phyloP scores from a whole-genome alignment of 2,888 invertebrate species.

The Cistogaster globosa region DNA sequence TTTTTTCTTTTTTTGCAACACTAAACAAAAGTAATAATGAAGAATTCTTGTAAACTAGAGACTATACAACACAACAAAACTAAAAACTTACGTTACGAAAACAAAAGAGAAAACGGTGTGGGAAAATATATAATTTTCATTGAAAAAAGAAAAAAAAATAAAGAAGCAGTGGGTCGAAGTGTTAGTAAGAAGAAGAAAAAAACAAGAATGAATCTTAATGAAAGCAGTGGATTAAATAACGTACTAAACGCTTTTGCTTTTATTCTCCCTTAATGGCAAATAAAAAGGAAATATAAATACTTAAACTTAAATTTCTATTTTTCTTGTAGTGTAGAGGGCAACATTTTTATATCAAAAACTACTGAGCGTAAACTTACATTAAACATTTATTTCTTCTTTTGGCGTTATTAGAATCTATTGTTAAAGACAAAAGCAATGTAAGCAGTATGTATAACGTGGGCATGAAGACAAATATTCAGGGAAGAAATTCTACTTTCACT shows the following conservation, averaged over 20 bases:
- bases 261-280: conserved; percentile 7
- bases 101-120: not conserved
- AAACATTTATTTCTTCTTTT: not conserved
- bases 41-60: conserved; percentile 48
- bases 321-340: not conserved
- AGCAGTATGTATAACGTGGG: not conserved
- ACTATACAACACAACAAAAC: conserved; percentile 30
- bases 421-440: conserved; percentile 12
- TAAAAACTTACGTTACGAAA: conserved; percentile 34
- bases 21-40: conserved; percentile 41
- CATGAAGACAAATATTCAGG: no score
- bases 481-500: conserved; percentile 37
- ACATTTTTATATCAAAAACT: not conserved
- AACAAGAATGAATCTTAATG: conserved; percentile 45
- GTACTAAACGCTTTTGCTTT: conserved; percentile 25
- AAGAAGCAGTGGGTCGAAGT: not conserved
- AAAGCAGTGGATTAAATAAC: conserved; percentile 32
- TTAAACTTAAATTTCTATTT: not conserved
- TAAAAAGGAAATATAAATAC: conserved; percentile 18
- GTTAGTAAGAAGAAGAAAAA: not conserved
- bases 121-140: not conserved
- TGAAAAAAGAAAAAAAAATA: not conserved
- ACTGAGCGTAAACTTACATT: conserved; percentile 24
- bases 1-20: conserved; percentile 15
- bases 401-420: conserved; percentile 14